phyloP scores from a whole-genome alignment of 2,888 invertebrate genomes.

The Scaptomyza polygonia region DNA sequence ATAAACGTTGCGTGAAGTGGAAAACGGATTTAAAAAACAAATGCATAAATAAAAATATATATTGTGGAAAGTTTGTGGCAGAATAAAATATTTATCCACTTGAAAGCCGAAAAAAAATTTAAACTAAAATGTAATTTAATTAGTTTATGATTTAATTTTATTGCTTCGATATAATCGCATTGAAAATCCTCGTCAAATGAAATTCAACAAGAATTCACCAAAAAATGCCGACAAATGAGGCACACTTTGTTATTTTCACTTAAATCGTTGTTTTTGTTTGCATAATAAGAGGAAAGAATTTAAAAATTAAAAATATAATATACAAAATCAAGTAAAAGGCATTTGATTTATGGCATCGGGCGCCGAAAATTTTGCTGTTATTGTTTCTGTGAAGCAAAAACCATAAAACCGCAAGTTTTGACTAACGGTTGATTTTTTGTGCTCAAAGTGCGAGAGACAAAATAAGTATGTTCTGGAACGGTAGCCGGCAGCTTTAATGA shows the following conservation, averaged over 20 bases:
- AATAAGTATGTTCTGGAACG: constrained; percentile 6
- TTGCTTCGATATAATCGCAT: too few relatives aligned
- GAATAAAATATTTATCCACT: constrained; percentile 6
- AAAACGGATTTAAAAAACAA: constrained; percentile 18
- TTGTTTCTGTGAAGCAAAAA: constrained; percentile 28
- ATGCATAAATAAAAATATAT: background rate
- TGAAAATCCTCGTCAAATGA: constrained; percentile 22
- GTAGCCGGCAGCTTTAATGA: background rate
- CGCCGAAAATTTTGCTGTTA: constrained; percentile 29
- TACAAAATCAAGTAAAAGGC: constrained; percentile 21
- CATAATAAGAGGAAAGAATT: background rate
- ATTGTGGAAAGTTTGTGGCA: constrained; percentile 38
- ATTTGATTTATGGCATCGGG: constrained; percentile 55
- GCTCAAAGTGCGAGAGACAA: background rate
- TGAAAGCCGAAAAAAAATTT: constrained; percentile 5
- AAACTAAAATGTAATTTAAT: constrained; percentile 19
- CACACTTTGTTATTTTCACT: background rate
- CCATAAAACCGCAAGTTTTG: constrained; percentile 3
- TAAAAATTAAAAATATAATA: background rate
- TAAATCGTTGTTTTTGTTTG: constrained; percentile 14
- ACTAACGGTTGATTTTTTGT: background rate
- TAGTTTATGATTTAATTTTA: constrained; percentile 1
- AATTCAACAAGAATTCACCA: background rate
- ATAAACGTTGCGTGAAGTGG: constrained; percentile 32
- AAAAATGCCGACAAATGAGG: constrained; percentile 17